Evolutionary conservation across 2,888 invertebrate species (phyloP).

Genomic region (Microchrysa polita): DNA sequence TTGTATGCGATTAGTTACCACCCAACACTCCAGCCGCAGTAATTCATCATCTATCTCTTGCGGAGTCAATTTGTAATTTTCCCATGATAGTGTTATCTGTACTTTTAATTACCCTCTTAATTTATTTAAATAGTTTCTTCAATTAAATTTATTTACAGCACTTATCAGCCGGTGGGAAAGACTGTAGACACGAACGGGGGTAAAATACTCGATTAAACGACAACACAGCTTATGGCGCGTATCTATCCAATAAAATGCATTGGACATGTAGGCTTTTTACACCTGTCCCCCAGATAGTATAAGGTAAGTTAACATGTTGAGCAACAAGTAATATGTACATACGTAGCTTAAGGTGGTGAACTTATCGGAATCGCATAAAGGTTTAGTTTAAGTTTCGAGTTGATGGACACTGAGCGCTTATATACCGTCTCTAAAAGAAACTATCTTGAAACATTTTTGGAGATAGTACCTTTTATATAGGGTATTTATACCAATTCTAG

Average conservation of each 20-base stretch:
- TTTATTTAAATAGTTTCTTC: slow-evolving; percentile 34
- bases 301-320: too few relatives aligned
- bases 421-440: too few relatives aligned
- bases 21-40: not conserved
- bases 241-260: not conserved
- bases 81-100: slow-evolving; percentile 38
- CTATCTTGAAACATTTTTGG: too few relatives aligned
- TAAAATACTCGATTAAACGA: too few relatives aligned
- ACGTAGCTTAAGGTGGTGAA: not conserved
- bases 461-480: too few relatives aligned
- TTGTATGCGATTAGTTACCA: not conserved
- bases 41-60: slow-evolving; percentile 3
- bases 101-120: slow-evolving; percentile 38
- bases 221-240: not conserved
- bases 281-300: slow-evolving; percentile 32
- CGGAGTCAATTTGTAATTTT: slow-evolving; percentile 37
- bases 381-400: too few relatives aligned
- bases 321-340: not conserved
- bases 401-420: too few relatives aligned
- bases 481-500: too few relatives aligned
- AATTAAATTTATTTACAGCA: slow-evolving; percentile 24
- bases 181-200: not conserved
- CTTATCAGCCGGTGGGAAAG: not conserved
- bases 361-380: not conserved
- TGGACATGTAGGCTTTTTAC: slow-evolving; percentile 25